Percentiles rank a stretch among this genome's conserved stretches.
These are phyloP conservation scores for Netelia fuscicornis DNA, from an alignment of 2,888 invertebrate genomes.

Conservation along the genomic window DNA sequence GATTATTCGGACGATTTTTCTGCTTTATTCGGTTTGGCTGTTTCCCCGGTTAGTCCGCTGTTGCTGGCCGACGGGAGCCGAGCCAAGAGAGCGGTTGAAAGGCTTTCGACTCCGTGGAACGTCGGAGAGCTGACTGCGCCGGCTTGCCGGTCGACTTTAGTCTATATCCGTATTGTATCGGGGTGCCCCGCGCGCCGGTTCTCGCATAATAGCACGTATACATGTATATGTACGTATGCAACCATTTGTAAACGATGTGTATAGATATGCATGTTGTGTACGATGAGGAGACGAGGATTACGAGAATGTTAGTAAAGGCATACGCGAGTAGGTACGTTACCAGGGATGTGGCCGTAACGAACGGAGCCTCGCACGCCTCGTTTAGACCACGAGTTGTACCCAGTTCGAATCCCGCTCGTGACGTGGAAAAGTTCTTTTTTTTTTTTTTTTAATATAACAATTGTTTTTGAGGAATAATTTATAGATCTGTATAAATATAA, in stretches of 20 bases:
- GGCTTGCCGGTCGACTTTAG: conserved; percentile 72
- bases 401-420: background rate
- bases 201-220: conserved; percentile 54
- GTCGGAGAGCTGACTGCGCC: conserved; percentile 73
- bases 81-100: conserved; percentile 39
- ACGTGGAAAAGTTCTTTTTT: too few relatives aligned
- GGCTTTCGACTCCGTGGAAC: conserved; percentile 58
- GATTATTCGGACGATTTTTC: background rate
- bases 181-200: conserved; percentile 59
- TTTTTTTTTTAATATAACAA: too few relatives aligned
- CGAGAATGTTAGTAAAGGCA: conserved; percentile 66
- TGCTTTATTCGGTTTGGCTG: background rate
- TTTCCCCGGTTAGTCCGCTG: background rate
- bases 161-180: conserved; percentile 77
- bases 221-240: background rate
- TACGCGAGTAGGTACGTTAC: conserved; percentile 55
- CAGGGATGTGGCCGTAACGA: conserved; percentile 53
- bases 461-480: too few relatives aligned
- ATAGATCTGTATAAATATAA: too few relatives aligned
- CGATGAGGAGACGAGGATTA: conserved; percentile 2
- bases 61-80: conserved; percentile 33
- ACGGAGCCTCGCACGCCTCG: conserved; percentile 22
- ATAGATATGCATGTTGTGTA: background rate
- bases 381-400: background rate
- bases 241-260: background rate